A percentile compares a stretch with the other conserved stretches of the same genome.
phyloP scores from a whole-genome alignment of 2,888 invertebrate species.

The Strigamia maritima region DNA sequence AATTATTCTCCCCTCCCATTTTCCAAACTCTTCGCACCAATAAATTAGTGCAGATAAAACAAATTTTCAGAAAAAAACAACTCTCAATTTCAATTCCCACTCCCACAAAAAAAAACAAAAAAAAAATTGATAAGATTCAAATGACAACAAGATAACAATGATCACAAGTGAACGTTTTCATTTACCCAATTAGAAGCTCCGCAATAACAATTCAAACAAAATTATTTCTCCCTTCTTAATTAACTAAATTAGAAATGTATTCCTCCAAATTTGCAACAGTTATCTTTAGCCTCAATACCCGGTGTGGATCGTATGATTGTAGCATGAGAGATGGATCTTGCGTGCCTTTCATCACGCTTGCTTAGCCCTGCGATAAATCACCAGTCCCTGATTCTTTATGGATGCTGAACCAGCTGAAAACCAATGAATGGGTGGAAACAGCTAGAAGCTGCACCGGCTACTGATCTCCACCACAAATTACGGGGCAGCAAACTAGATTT shows the following conservation, averaged over 20 bases:
- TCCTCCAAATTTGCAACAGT: background rate
- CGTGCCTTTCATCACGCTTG: constrained; percentile 27
- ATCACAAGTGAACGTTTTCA: background rate
- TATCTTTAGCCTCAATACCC: background rate
- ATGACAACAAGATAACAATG: background rate
- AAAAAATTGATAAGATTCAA: background rate
- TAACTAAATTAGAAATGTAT: background rate
- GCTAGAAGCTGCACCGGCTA: background rate
- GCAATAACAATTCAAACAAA: background rate
- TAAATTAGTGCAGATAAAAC: background rate
- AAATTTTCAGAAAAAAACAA: background rate
- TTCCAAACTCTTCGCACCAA: background rate
- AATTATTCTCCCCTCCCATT: background rate
- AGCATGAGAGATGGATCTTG: background rate
- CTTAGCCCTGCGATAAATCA: constrained; percentile 8
- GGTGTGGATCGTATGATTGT: background rate
- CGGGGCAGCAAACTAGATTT: constrained; percentile 24
- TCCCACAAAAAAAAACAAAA: background rate
- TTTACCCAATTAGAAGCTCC: background rate
- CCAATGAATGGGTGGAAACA: constrained; percentile 24
- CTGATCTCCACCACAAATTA: constrained; percentile 18
- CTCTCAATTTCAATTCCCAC: background rate
- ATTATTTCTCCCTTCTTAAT: background rate
- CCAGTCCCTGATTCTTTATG: background rate
- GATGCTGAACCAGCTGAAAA: constrained; percentile 26